Base-by-base conservation (phyloP, 2,888 invertebrate genomes). In the Hypsopygia costalis region DNA sequence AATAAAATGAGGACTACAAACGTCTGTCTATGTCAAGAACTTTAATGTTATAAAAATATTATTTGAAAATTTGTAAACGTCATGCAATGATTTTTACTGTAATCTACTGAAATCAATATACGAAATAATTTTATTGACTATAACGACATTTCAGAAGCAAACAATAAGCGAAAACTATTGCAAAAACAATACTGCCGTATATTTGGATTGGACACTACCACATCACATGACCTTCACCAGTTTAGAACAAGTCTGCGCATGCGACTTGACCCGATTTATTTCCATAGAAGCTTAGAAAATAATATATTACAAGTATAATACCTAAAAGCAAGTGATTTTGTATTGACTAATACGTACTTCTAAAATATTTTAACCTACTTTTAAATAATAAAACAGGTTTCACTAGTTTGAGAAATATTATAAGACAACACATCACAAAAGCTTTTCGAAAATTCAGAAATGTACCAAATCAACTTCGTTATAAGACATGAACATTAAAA, bases 341-440 rank as follows among this genome's bases (percentile, higher is more conserved):
- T 52, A 51, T 45, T 52, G 53, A 49, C 58, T 54, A 52, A 56
- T 51, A 51, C 52, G 55, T 51, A 52, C 47, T 39, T 64, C 55
- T 66, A 66, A 58, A 53, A 62, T 57, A 58, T 59, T 47, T 58
- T 40, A 55, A 55, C 62, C 60, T 57, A 47, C 56, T 62, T 56
- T 63, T 55, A 62, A 55, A 59, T 58, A 63, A 55, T 58, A 54
- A 57, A 55, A 56, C 40, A 44, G 41, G 38, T 41, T 61, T 53
- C 45, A 63, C 67, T 76, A 75, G 51, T 58, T 57, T 52, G 66
- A 62, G 67, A 71, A 67, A 71, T 74, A 70, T 70, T 65, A 69
- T 70, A 64, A 78, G 70, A 85, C 74, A 82, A 81, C 81, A 87
- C 87, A 87, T 86, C 86, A 87, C 87, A 87, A 80, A 88, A 88